These are phyloP conservation scores for Electrophaes corylata DNA, from an alignment of 2,888 invertebrate genomes.

Conservation along the genomic window DNA sequence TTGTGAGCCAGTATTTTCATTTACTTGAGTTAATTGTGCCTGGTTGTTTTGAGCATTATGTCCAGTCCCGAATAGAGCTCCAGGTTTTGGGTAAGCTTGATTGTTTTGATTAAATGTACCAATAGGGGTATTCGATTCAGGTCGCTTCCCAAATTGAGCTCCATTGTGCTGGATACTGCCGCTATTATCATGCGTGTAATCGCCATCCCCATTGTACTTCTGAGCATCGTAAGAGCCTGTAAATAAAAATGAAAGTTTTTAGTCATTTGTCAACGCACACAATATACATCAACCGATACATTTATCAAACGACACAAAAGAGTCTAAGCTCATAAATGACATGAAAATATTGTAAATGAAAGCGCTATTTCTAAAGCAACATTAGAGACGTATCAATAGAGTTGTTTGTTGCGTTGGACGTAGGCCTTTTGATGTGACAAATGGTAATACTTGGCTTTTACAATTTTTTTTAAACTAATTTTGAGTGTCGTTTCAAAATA, in stretches of 20 bases:
- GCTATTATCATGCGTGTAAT: conserved; percentile 60
- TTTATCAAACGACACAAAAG: conserved; percentile 68
- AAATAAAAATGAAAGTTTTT: conserved; percentile 79
- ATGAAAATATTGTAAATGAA: conserved; percentile 53
- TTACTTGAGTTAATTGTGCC: conserved; percentile 16
- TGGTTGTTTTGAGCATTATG: conserved; percentile 3
- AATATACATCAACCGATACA: conserved; percentile 60
- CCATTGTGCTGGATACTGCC: conserved; percentile 58
- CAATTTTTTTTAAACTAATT: too few relatives aligned
- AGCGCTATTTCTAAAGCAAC: conserved; percentile 36
- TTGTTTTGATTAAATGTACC: conserved; percentile 59
- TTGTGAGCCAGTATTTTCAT: conserved; percentile 4
- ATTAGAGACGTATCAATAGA: conserved; percentile 23
- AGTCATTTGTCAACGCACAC: conserved; percentile 68
- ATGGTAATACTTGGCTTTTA: too few relatives aligned
- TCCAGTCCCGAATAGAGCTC: conserved; percentile 2
- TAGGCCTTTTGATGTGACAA: conserved; percentile 27
- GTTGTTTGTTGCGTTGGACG: conserved; percentile 23
- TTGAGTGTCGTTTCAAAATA: not conserved
- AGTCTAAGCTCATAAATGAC: conserved; percentile 48
- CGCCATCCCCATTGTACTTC: conserved; percentile 71
- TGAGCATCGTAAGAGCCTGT: conserved; percentile 77
- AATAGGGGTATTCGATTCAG: conserved; percentile 53
- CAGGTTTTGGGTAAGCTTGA: conserved; percentile 49
- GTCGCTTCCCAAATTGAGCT: conserved; percentile 56